Percentiles rank a stretch among this genome's conserved stretches.
Conservation (phyloP, 2,888 invertebrate genomes). For the Aquatica leii region DNA sequence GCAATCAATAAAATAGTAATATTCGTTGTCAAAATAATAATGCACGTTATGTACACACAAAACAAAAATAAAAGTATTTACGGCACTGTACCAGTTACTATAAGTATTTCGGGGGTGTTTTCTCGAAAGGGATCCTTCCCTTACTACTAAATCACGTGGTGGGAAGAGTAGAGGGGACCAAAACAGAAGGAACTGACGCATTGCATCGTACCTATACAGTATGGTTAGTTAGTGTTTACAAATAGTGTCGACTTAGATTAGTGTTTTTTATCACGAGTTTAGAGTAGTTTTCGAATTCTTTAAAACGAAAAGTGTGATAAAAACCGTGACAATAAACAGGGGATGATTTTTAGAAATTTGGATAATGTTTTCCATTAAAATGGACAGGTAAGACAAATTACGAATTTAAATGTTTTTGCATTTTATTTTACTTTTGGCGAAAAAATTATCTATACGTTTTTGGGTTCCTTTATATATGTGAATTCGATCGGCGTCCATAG, state of each 20-base stretch:
- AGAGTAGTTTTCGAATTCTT: slow-evolving; percentile 24
- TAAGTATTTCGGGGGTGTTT: slow-evolving; percentile 30
- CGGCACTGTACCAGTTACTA: slow-evolving; percentile 26
- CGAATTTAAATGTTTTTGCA: slow-evolving; percentile 5
- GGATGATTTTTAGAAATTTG: slow-evolving; percentile 19
- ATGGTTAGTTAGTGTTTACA: slow-evolving; percentile 32
- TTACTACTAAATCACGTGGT: slow-evolving; percentile 39
- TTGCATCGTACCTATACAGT: slow-evolving; percentile 35
- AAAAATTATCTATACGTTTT: no score
- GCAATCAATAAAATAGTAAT: no score
- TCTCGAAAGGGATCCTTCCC: slow-evolving; percentile 29
- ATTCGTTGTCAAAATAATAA: no score
- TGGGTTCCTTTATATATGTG: slow-evolving; percentile 32
- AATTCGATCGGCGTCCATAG: slow-evolving; percentile 51
- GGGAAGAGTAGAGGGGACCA: slow-evolving; percentile 40
- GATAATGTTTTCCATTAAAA: slow-evolving; percentile 24
- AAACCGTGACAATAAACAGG: slow-evolving; percentile 14
- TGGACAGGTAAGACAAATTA: slow-evolving; percentile 28
- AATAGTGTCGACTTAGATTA: slow-evolving; percentile 15
- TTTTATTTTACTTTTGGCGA: no score
- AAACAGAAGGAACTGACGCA: slow-evolving; percentile 44
- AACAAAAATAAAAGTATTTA: slow-evolving; percentile 8
- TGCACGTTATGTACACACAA: neutral
- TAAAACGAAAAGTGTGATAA: slow-evolving; percentile 10
- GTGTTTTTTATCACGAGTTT: slow-evolving; percentile 9